A percentile compares a stretch with the other conserved stretches of the same genome.
phyloP scores from a whole-genome alignment of 2,797 vertebrate species.

The Syngnathus rostellatus region DNA sequence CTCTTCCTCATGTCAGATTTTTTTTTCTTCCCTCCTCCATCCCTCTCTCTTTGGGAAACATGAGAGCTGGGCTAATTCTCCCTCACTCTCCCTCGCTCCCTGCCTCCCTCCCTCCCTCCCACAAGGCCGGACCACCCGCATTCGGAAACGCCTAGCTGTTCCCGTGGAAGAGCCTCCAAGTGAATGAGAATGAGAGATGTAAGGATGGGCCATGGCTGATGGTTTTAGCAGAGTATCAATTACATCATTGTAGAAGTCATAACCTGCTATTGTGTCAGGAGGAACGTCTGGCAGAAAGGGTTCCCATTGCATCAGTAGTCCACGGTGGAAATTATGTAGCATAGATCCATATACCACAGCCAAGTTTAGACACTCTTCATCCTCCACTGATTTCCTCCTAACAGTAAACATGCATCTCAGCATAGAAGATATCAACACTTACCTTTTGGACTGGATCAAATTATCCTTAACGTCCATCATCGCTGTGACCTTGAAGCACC shows the following conservation, averaged over 20 bases:
- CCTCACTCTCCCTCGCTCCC: constrained; percentile 19
- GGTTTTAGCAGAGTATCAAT: constrained; percentile 71
- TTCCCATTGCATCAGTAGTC: constrained; percentile 8
- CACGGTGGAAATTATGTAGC: constrained; percentile 1
- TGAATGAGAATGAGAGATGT: constrained; percentile 40
- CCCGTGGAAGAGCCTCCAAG: constrained; percentile 51
- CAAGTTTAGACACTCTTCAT: not conserved
- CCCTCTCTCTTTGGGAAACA: constrained; percentile 59
- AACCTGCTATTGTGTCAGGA: constrained; percentile 53
- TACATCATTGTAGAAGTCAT: constrained; percentile 65
- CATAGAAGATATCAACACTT: not conserved
- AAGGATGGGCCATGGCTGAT: constrained; percentile 65
- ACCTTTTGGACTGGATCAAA: not conserved
- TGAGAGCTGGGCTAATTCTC: constrained; percentile 66
- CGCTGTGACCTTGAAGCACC: not conserved
- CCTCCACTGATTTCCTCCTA: not conserved
- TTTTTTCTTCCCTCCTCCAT: constrained; percentile 33
- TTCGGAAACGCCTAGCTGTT: constrained; percentile 71
- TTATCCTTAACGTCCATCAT: not conserved
- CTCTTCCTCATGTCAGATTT: constrained; percentile 23
- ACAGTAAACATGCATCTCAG: not conserved
- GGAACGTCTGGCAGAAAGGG: constrained; percentile 2
- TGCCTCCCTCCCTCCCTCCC: constrained; percentile 33
- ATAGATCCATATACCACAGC: constrained; percentile 13
- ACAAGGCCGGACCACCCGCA: constrained; percentile 70